phyloP scores from a whole-genome alignment of 2,113 vertebrate species.

The Pipra filicauda region DNA sequence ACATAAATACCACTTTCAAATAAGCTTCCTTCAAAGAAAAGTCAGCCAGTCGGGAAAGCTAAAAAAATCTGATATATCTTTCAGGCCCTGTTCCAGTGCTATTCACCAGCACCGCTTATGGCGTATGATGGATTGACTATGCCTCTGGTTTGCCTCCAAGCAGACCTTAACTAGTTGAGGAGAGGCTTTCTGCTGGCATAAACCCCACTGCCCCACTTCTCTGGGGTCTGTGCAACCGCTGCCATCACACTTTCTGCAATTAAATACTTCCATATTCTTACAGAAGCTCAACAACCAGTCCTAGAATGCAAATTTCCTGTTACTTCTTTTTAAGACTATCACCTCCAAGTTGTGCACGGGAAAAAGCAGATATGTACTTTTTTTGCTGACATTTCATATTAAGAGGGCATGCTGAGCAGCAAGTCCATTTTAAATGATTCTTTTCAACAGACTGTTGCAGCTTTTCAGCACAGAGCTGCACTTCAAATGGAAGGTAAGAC shows the following conservation, averaged over 20 bases:
- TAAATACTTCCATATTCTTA: background rate
- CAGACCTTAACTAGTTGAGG: background rate
- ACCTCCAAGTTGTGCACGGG: background rate
- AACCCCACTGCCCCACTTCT: background rate
- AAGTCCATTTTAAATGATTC: background rate
- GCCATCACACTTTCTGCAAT: background rate
- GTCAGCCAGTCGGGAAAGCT: background rate
- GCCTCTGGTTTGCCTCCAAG: background rate
- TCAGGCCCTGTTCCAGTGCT: background rate
- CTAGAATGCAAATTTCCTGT: background rate
- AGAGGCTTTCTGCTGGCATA: background rate
- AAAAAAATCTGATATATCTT: background rate
- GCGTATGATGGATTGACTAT: background rate
- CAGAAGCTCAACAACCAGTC: background rate
- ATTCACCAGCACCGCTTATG: background rate
- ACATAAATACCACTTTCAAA: background rate
- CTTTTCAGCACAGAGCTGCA: background rate
- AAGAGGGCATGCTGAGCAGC: background rate
- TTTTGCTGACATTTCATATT: background rate
- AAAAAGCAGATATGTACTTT: background rate
- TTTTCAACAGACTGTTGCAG: background rate
- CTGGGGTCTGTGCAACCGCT: background rate
- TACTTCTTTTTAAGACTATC: background rate
- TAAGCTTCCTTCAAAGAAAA: background rate
- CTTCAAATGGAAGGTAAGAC: conserved; percentile 5